Evolutionary conservation across 1,140 invertebrate species (phyloP).

Genomic region (Argopecten irradians): DNA sequence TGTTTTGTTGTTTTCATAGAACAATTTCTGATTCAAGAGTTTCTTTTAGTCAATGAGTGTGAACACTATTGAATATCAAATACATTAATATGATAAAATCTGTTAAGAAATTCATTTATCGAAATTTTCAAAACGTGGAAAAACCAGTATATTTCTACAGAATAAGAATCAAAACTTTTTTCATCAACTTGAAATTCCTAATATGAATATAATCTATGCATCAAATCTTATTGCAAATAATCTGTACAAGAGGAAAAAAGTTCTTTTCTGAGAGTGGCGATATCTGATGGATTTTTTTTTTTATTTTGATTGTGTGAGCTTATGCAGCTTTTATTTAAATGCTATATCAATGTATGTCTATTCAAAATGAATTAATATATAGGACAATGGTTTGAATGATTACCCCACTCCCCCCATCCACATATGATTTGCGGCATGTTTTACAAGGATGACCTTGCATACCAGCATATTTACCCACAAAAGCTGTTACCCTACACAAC

Average conservation of each 20-base stretch:
- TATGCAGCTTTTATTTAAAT: not conserved
- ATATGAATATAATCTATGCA: no score
- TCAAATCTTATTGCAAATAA: not conserved
- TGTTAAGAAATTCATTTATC: no score
- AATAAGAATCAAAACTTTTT: no score
- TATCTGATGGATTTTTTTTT: not conserved
- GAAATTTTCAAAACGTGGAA: no score
- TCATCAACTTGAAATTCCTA: no score
- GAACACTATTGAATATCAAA: no score
- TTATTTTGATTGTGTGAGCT: not conserved
- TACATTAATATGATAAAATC: no score
- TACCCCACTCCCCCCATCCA: no score
- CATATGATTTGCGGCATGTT: slow-evolving; percentile 5
- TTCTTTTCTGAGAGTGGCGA: not conserved
- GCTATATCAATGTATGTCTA: not conserved
- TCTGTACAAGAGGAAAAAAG: not conserved
- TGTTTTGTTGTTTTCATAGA: no score
- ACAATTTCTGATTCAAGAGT: no score
- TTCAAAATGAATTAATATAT: not conserved
- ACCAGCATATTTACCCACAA: not conserved
- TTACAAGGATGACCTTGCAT: not conserved
- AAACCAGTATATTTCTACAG: no score
- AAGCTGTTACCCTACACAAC: not conserved
- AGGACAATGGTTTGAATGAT: not conserved
- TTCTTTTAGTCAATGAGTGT: no score